Evolutionary conservation across 2,113 vertebrate species (phyloP), one percentile per base, ranked within the genome.

Genomic region (Neolamprologus caudopunctatus): DNA sequence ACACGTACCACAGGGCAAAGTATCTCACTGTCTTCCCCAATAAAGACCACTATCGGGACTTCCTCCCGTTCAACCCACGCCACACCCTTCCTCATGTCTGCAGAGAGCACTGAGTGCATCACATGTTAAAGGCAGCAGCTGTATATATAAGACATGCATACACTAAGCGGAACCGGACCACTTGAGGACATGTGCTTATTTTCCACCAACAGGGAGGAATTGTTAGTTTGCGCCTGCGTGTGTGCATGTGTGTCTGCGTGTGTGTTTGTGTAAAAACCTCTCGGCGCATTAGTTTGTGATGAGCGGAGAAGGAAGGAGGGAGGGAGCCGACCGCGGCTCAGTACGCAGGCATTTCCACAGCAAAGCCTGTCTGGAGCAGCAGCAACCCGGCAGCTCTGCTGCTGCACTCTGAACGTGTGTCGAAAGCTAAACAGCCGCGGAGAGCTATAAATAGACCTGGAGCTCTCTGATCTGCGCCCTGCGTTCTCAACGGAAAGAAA

Each of bases 371-470:
- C 89, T 93, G 88, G 87, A 92, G 93, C 94, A 92, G 92, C 94
- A 94, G 93, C 95, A 93, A 95, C 95, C 92, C 86, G 89, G 89
- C 90, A 47, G 93, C 94, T 85, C 90, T 63, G 86, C 94, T 94
- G 93, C 95, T 96, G 93, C 94, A 95, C 95, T 90, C 93, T 88
- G 94, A 91, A 97, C 95, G 96, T 97, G 96, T 80, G 61, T 91
- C 80, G 96, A 96, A 96, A 96, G 92, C 95, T 90, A 96, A 97
- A 94, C 92, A 94, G 94, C 89, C 91, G 54, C 78, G 83, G 91
- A 82, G 87, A 63, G 91, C 94, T 96, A 97, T 93, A 97, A 96
- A 96, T 97, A 97, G 95, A 91, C 35, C 47, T 26, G 83, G 83
- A 82, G 87, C 90, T 92, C 90, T 87, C 58, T 94, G 94, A 94